Conservation (phyloP, 1,140 invertebrate species). For the Formica exsecta region DNA sequence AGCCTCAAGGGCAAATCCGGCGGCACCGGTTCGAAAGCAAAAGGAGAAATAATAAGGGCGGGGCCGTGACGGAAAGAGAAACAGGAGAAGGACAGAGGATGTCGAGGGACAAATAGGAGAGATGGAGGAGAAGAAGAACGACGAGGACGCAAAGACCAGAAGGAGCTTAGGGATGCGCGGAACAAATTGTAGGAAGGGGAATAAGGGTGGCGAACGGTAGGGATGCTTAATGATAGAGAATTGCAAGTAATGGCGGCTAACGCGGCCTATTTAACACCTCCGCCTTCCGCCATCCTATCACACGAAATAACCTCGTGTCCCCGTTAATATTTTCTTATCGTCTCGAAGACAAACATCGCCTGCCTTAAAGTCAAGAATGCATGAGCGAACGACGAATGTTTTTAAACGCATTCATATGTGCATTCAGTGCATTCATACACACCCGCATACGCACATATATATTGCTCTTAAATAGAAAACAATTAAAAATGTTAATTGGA, state of each 20-base stretch:
- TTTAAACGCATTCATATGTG: not conserved
- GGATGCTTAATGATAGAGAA: constrained; percentile 77
- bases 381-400: not conserved
- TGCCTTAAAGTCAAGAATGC: not conserved
- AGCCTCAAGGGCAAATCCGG: constrained; percentile 81
- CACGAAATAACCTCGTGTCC: constrained; percentile 72
- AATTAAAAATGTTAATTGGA: constrained; percentile 6
- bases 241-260: constrained; percentile 79
- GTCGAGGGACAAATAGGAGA: constrained; percentile 21
- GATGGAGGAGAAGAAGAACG: not conserved
- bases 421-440: too few species aligned
- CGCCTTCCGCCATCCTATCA: constrained; percentile 70
- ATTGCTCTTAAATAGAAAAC: not conserved
- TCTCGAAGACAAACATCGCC: not conserved
- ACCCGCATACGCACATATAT: not conserved
- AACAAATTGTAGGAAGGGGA: constrained; percentile 71
- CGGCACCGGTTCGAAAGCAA: constrained; percentile 72
- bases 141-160: constrained; percentile 13
- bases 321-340: constrained; percentile 77
- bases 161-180: constrained; percentile 58
- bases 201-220: constrained; percentile 66
- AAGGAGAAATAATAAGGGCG: constrained; percentile 73
- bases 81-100: constrained; percentile 34
- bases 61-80: constrained; percentile 58
- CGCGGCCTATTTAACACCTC: constrained; percentile 73